phyloP scores from a whole-genome alignment of 2,113 vertebrate genomes.

The Addax nasomaculatus region DNA sequence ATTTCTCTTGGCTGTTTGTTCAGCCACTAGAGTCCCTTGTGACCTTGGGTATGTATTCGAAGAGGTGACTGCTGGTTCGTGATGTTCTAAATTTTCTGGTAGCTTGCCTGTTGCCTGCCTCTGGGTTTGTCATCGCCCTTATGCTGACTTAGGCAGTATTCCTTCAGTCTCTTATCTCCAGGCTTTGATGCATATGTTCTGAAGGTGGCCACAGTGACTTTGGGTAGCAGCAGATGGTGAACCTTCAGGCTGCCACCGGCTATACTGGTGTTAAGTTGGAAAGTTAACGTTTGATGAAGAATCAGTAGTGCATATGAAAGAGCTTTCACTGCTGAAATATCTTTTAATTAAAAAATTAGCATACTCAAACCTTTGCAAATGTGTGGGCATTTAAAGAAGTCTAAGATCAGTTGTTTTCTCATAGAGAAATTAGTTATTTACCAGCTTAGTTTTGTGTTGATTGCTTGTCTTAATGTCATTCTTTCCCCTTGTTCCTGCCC shows the following conservation, averaged over 20 bases:
- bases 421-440: conserved; percentile 74
- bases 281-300: conserved; percentile 89
- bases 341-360: conserved; percentile 90
- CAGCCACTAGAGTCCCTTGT: conserved; percentile 42
- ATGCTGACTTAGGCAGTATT: conserved; percentile 85
- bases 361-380: conserved; percentile 84
- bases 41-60: conserved; percentile 78
- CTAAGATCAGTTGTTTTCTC: conserved; percentile 81
- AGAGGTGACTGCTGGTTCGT: conserved; percentile 64
- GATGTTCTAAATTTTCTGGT: conserved; percentile 77
- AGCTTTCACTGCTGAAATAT: conserved; percentile 82
- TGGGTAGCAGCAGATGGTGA: conserved; percentile 90
- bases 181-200: conserved; percentile 91
- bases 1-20: conserved; percentile 43
- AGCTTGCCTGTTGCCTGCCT: conserved; percentile 83
- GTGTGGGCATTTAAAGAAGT: conserved; percentile 77
- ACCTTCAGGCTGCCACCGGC: conserved; percentile 91
- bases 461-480: neutral
- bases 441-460: conserved; percentile 49
- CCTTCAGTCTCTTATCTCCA: conserved; percentile 86
- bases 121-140: conserved; percentile 80
- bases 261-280: conserved; percentile 88
- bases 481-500: neutral
- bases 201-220: conserved; percentile 90
- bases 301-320: conserved; percentile 91